Conservation (phyloP, 2,888 invertebrate genomes). For the Drosophila meridionalis region DNA sequence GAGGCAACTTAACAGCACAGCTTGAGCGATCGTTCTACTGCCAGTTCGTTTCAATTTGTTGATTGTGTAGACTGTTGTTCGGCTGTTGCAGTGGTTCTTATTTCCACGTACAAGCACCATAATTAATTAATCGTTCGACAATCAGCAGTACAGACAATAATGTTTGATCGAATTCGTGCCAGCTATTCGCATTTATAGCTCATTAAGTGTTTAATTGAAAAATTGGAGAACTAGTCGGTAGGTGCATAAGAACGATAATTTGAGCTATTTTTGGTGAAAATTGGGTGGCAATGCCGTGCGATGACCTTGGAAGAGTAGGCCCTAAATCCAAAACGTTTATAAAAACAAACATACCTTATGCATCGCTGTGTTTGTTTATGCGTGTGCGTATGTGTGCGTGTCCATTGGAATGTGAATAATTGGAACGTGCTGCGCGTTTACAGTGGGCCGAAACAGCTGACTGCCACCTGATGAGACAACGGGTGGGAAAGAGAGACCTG, state of each 20-base stretch:
- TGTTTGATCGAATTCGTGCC: constrained; percentile 12
- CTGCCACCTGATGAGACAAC: constrained; percentile 57
- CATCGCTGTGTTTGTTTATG: constrained; percentile 3
- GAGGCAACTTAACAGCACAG: constrained; percentile 11
- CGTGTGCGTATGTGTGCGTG: constrained; percentile 5
- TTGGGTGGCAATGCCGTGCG: constrained; percentile 64
- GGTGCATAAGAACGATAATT: constrained; percentile 27
- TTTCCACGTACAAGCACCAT: constrained; percentile 19
- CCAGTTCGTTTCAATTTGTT: constrained; percentile 24
- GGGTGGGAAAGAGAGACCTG: constrained; percentile 23
- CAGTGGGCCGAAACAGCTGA: constrained; percentile 65
- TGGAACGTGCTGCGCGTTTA: constrained; percentile 36
- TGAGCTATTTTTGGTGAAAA: constrained; percentile 32
- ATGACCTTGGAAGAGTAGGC: constrained; percentile 73
- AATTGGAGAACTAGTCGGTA: constrained; percentile 37
- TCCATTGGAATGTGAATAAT: constrained; percentile 43
- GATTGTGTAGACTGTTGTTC: constrained; percentile 19
- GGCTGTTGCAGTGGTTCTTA: constrained; percentile 29
- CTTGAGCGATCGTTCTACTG: constrained; percentile 33
- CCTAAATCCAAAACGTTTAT: constrained; percentile 58
- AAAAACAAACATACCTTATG: constrained; percentile 53
- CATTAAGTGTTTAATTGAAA: constrained; percentile 2
- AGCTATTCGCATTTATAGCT: constrained; percentile 13
- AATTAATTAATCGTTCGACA: constrained; percentile 22
- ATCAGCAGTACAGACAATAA: constrained; percentile 27